Evolutionary conservation across 2,113 vertebrate species (phyloP), one percentile per base, ranked within the genome.

Genomic region (Corythoichthys haematopterus): DNA sequence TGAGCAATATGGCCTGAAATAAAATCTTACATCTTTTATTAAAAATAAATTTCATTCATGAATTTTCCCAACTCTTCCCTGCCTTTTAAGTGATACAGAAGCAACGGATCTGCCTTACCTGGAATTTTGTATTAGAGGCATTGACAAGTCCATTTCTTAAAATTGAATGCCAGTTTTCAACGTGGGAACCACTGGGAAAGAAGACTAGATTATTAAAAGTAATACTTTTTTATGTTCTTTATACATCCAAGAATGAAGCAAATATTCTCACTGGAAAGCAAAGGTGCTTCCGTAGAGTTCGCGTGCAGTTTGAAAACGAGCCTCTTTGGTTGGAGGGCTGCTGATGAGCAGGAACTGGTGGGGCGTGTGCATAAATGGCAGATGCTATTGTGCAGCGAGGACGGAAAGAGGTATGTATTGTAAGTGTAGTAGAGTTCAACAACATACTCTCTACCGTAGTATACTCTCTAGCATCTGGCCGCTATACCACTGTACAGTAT

Each of bases 141-240:
- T 95, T 97, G 74, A 98, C 90, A 72, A 98, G 92, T 64, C 96
- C 96, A 0, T 96, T 98, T 86, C 96, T 93, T 79, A 98, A 91
- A 85, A 98, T 97, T 36, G 95, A 98, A 80, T 98, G 95, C 96
- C 96, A 98, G 89, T 98, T 98, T 92, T 98, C 96, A 88, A 98
- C 94, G 89, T 98, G 94, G 87, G 96, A 98, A 81, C 96, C 96
- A 65, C 96, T 98, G 88, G 9, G 36, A n/a, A 73, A 15, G 66
- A 36, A 36, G 36, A 65, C 63, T 0, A 3, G 15, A 16, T 37
- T 16, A 14, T 59, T 11, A 62, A 55, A 7, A 48, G 33, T 4
- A 59, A 69, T 51, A 47, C 43, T 0, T 28, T 28, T 28, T 28
- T 1, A 1, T 16, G 6, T 9, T 45, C 2, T 47, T 4, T 11